These are phyloP conservation scores for Eidolon helvum DNA, from an alignment of 2,113 vertebrate species.

Conservation along the genomic window DNA sequence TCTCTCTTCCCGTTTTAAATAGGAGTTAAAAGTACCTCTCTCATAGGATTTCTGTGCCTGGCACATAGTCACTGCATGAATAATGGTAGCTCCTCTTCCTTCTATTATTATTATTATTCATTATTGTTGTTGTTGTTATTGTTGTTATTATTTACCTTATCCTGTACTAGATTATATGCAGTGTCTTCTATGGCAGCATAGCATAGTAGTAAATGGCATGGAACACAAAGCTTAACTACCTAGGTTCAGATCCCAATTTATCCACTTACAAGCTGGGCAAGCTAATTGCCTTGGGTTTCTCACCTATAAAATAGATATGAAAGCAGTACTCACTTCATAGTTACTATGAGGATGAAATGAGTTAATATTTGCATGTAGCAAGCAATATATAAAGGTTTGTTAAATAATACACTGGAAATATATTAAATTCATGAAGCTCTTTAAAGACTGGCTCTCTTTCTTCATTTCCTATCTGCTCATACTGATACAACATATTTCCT, in stretches of 20 bases:
- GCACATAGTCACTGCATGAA: not conserved
- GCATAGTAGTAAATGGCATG: not conserved
- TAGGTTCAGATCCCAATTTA: not conserved
- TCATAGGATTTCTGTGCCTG: not conserved
- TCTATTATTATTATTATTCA: too few relatives aligned
- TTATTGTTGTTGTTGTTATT: not conserved
- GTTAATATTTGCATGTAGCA: not conserved
- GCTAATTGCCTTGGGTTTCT: not conserved
- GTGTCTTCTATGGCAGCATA: not conserved
- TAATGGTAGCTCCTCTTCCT: not conserved
- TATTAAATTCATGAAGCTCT: not conserved
- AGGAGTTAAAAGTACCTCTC: not conserved
- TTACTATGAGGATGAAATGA: not conserved
- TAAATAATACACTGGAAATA: not conserved
- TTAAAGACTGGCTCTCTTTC: not conserved
- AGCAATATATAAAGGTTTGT: not conserved
- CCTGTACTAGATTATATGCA: not conserved
- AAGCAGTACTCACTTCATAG: not conserved
- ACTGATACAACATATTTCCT: not conserved
- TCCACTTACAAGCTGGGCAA: not conserved
- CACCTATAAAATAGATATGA: not conserved
- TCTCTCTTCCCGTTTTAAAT: slow-evolving; percentile 37
- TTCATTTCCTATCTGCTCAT: not conserved
- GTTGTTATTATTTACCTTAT: not conserved
- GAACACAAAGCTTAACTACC: not conserved